Evolutionary conservation across 2,888 invertebrate species (phyloP).

Genomic region (Arge pagana): DNA sequence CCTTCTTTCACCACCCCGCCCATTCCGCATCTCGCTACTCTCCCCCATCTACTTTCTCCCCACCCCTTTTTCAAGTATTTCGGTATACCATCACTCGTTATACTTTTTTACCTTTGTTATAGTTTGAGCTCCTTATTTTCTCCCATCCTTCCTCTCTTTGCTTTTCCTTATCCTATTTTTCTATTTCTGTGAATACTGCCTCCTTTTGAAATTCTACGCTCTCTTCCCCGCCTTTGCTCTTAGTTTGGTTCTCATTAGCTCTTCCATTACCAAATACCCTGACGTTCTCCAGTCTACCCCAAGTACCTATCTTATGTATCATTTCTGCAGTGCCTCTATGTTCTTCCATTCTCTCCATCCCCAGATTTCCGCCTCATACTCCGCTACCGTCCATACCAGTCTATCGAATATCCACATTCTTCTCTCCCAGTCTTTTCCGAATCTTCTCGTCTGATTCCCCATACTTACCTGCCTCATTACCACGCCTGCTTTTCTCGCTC

Average conservation of each 20-base stretch:
- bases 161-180: neutral
- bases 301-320: slow-evolving; percentile 19
- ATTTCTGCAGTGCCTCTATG: slow-evolving; percentile 6
- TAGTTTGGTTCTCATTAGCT: slow-evolving; percentile 17
- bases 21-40: slow-evolving; percentile 1
- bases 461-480: slow-evolving; percentile 8
- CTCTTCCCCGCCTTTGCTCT: neutral
- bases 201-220: neutral
- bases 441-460: slow-evolving; percentile 19
- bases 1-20: neutral
- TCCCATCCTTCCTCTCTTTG: neutral
- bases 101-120: slow-evolving; percentile 18
- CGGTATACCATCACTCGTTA: slow-evolving; percentile 1
- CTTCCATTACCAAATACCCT: slow-evolving; percentile 13
- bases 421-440: slow-evolving; percentile 9
- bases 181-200: slow-evolving; percentile 3
- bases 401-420: slow-evolving; percentile 20
- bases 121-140: neutral
- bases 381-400: slow-evolving; percentile 1
- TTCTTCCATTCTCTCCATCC: slow-evolving; percentile 1
- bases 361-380: slow-evolving; percentile 3
- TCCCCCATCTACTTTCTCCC: slow-evolving; percentile 7
- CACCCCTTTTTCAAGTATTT: slow-evolving; percentile 1
- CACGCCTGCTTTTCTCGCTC: neutral
- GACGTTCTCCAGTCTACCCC: slow-evolving; percentile 13